Evolutionary conservation across 2,113 vertebrate genomes (phyloP).

Genomic region (Zingel zingel): DNA sequence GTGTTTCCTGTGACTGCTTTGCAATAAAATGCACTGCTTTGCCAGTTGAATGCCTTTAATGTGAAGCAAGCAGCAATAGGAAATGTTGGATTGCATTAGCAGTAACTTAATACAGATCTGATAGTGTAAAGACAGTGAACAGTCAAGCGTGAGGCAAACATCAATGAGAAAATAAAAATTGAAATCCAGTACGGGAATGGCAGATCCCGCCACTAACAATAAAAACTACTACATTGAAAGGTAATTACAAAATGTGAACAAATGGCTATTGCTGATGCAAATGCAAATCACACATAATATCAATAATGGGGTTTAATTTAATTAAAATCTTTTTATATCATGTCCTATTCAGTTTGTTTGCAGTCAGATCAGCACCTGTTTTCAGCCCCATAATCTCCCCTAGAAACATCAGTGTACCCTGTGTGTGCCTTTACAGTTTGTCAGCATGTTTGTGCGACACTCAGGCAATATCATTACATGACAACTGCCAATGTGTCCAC

Average conservation of each 20-base stretch:
- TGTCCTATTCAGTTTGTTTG: background rate
- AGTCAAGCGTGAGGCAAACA: background rate
- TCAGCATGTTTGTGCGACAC: slow-evolving; percentile 25
- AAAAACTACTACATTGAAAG: background rate
- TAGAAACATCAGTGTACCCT: background rate
- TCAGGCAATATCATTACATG: slow-evolving; percentile 84
- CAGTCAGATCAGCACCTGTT: background rate
- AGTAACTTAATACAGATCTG: background rate
- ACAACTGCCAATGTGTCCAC: slow-evolving; percentile 82
- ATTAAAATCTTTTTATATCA: background rate
- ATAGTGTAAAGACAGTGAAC: background rate
- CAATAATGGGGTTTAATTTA: background rate
- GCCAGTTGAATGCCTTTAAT: background rate
- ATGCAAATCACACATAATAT: background rate
- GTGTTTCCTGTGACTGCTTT: background rate
- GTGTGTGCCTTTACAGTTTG: slow-evolving; percentile 16
- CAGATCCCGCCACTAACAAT: background rate
- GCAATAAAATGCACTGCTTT: background rate
- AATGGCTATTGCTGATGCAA: background rate
- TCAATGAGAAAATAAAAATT: background rate
- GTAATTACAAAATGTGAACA: background rate
- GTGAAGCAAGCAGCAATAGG: background rate
- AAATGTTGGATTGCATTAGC: background rate
- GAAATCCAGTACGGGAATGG: background rate
- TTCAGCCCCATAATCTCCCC: background rate